Evolutionary conservation across 2,888 invertebrate genomes (phyloP).

Genomic region (Heliconius erato): DNA sequence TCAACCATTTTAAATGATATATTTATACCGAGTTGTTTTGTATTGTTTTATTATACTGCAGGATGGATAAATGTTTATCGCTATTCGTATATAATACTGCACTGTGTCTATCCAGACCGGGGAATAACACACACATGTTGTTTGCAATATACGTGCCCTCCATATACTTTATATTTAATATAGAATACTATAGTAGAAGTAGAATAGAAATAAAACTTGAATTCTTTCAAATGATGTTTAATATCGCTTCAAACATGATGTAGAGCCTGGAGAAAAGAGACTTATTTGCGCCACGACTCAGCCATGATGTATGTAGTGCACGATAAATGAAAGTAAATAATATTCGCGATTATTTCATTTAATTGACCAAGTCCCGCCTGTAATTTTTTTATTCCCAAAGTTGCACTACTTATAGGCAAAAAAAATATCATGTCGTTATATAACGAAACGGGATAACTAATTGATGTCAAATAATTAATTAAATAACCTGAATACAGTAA

Average conservation of each 20-base stretch:
- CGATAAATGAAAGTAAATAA: too few species aligned
- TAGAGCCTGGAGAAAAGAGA: background rate
- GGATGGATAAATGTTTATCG: background rate
- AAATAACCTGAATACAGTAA: background rate
- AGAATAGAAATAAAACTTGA: background rate
- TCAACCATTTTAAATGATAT: background rate
- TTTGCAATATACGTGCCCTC: background rate
- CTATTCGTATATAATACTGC: background rate
- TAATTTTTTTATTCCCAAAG: background rate
- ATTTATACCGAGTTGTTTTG: background rate
- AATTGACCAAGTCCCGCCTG: background rate
- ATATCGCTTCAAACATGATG: background rate
- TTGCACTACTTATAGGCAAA: too few species aligned
- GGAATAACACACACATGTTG: background rate
- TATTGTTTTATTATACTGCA: background rate
- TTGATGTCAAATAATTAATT: background rate
- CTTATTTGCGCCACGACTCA: too few species aligned
- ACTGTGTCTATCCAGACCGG: background rate
- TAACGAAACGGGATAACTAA: background rate
- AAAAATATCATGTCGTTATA: background rate
- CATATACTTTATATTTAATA: background rate
- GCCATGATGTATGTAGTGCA: background rate
- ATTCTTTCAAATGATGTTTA: background rate
- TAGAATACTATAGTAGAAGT: background rate
- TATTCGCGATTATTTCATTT: too few species aligned